Conservation (phyloP, 2,888 invertebrate genomes). For the Nephrotoma guestfalica region DNA sequence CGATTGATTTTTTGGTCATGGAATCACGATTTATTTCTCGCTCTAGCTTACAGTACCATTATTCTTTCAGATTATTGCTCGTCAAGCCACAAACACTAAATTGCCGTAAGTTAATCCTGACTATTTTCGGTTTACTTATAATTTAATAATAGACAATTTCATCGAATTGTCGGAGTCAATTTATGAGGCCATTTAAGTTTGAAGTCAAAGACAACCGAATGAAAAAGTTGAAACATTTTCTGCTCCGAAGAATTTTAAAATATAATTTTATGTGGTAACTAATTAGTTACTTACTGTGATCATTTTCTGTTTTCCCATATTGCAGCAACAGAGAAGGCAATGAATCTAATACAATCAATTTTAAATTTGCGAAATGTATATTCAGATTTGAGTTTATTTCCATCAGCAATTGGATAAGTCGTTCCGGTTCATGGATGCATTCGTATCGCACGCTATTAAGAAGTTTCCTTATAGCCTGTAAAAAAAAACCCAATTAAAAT, state of each 20-base stretch:
- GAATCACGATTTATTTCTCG: no score
- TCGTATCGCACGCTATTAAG: not conserved
- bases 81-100: no score
- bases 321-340: not conserved
- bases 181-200: no score
- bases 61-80: no score
- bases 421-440: not conserved
- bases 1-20: no score
- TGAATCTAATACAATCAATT: not conserved
- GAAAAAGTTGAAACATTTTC: not conserved
- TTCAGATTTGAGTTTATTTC: not conserved
- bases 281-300: not conserved
- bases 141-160: no score
- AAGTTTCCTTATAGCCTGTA: not conserved
- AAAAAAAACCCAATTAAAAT: not conserved
- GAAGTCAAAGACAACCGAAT: no score
- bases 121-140: no score
- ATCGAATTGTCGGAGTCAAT: no score
- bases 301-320: not conserved
- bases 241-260: not conserved
- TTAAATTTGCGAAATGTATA: not conserved
- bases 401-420: not conserved
- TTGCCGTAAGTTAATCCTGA: no score
- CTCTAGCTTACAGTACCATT: no score
- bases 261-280: not conserved